These are phyloP conservation scores for Martes martes DNA, from an alignment of 2,113 vertebrate genomes.

Conservation along the genomic window DNA sequence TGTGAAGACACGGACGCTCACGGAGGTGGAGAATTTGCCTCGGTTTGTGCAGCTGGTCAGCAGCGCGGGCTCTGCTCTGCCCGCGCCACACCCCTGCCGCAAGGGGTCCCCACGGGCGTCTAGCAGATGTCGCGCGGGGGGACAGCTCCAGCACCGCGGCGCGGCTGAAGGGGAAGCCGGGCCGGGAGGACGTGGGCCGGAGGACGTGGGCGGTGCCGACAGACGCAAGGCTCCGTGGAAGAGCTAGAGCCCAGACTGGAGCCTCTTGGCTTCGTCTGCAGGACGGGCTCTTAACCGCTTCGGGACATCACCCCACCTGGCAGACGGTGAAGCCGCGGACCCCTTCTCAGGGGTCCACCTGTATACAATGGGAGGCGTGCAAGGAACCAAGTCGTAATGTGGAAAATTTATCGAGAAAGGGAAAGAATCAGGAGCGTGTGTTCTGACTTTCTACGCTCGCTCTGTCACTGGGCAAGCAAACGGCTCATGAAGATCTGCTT, in stretches of 20 bases:
- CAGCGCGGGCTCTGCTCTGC: not conserved
- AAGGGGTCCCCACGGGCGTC: rapidly evolving
- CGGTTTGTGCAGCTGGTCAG: too few relatives aligned
- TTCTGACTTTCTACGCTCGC: not conserved
- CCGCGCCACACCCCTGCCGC: rapidly evolving
- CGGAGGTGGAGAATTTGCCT: too few relatives aligned
- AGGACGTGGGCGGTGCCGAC: rapidly evolving
- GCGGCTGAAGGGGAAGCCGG: too few relatives aligned
- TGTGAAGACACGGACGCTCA: not conserved
- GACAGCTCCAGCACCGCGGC: not conserved
- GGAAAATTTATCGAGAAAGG: not conserved
- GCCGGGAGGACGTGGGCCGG: not conserved
- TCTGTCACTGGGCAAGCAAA: not conserved
- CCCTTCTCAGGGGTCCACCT: not conserved
- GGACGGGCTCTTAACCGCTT: not conserved
- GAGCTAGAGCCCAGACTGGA: rapidly evolving
- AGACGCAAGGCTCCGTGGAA: not conserved
- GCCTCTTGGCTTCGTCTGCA: not conserved
- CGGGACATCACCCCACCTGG: not conserved
- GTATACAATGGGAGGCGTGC: too few relatives aligned
- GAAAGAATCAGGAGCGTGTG: not conserved
- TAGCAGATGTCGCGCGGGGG: rapidly evolving
- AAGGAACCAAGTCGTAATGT: not conserved
- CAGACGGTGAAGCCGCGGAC: not conserved
- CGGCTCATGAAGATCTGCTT: not conserved